Conservation (phyloP, 1,140 invertebrate species). For the Formica exsecta region DNA sequence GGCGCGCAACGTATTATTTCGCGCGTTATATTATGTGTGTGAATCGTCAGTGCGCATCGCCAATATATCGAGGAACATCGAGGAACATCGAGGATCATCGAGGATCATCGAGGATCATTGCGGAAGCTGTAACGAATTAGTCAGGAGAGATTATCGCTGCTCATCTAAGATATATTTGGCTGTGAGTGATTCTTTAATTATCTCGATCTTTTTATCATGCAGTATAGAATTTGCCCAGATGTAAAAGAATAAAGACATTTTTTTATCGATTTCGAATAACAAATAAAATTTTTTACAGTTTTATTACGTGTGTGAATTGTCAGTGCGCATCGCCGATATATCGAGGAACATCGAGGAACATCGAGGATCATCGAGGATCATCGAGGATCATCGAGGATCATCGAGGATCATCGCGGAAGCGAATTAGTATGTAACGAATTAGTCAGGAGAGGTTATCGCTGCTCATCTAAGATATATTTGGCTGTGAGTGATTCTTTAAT, state of each 20-base stretch:
- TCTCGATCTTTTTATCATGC: neutral
- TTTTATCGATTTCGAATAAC: no score
- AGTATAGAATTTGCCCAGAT: neutral
- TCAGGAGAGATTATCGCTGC: neutral
- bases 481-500: neutral
- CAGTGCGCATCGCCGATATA: neutral
- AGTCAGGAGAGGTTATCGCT: neutral
- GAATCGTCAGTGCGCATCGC: neutral
- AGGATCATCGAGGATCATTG: neutral
- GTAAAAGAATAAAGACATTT: no score
- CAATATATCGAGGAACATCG: neutral
- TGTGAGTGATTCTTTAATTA: constrained; percentile 3
- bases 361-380: neutral
- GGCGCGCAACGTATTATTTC: neutral
- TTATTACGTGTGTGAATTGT: neutral
- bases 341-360: neutral
- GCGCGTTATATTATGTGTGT: neutral
- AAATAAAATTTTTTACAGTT: neutral
- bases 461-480: neutral
- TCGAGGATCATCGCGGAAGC: neutral
- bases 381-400: neutral
- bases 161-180: neutral
- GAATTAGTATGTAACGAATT: neutral
- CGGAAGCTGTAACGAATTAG: neutral
- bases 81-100: neutral